Percentiles rank a stretch among this genome's conserved stretches.
Conservation (phyloP, 2,888 invertebrate species). For the Watsonalla cultraria region DNA sequence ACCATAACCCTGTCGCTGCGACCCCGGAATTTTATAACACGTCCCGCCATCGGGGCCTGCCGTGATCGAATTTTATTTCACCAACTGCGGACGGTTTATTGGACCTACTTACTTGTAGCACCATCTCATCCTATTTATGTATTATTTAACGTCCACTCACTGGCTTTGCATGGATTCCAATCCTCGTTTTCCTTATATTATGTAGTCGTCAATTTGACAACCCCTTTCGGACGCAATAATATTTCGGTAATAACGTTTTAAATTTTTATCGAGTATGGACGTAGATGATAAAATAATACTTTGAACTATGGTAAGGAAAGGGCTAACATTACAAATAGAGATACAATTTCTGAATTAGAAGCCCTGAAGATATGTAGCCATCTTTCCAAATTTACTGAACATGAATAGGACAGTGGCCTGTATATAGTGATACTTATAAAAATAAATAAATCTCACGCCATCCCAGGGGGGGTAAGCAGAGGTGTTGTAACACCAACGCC, state of each 20-base stretch:
- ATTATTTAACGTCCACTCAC: constrained; percentile 64
- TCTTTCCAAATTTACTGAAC: not conserved
- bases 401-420: too few relatives aligned
- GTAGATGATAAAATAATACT: constrained; percentile 33
- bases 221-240: constrained; percentile 42
- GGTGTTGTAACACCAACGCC: too few relatives aligned
- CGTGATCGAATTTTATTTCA: constrained; percentile 67
- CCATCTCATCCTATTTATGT: constrained; percentile 60
- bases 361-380: too few relatives aligned
- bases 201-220: constrained; percentile 37
- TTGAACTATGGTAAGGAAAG: constrained; percentile 11
- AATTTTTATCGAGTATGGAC: constrained; percentile 36
- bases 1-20: constrained; percentile 47
- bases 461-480: too few relatives aligned
- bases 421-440: too few relatives aligned
- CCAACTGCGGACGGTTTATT: constrained; percentile 63
- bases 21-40: constrained; percentile 49
- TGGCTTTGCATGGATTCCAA: constrained; percentile 65
- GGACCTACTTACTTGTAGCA: constrained; percentile 42
- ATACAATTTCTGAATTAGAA: too few relatives aligned
- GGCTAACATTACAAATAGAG: not conserved
- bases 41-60: constrained; percentile 24
- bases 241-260: constrained; percentile 35
- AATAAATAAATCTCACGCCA: too few relatives aligned
- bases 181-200: constrained; percentile 23